Base-by-base conservation (phyloP, 1,140 invertebrate species). In the Theocolax elegans region DNA sequence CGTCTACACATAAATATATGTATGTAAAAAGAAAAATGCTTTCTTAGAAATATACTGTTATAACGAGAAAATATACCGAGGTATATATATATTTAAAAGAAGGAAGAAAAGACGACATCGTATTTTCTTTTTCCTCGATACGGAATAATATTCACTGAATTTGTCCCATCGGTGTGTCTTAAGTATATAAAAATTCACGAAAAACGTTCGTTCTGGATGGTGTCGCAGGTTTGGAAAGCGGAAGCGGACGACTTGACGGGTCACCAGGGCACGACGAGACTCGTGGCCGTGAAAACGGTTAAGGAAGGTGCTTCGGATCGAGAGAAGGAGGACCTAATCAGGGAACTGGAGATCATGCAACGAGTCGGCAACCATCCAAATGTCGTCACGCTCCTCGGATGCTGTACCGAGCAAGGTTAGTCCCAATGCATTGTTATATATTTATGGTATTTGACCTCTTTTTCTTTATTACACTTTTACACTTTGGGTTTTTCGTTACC, bases 341-440 rank as follows among this genome's bases (percentile, higher is more conserved):
- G 91, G 17, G 92, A 94, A 77, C 89, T 94, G 60, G 90, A 89
- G 75, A 93, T 95, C 62, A 95, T 95, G 93, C 92, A 94, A 81
- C 91, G 93, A 77, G 87, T 95, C 44, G 94, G 93, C 40, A 91
- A 90, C 10, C 94, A 95, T 87, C 92, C 92, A 6, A 95, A 95
- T 83, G 93, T 95, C 71, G 94, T 95, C 15, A 94, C 93, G 0
- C 87, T 95, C 46, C 86, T 95, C 1, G 94, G 93, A 53, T 94
- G 93, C 78, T 95, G 94, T 77, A 94, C 94, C 10, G 91, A 93
- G 79, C 91, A 92, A 88, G 92, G 93, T 94, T 44, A 69, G 67
- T 54, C 8, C 3, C 12, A 46, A 7, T 46, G 15, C n/a, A n/a
- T n/a, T n/a, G n/a, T n/a, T n/a, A n/a, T n/a, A n/a, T n/a, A n/a